Evolutionary conservation across 2,113 vertebrate species (phyloP).

Genomic region (Mesocricetus auratus): DNA sequence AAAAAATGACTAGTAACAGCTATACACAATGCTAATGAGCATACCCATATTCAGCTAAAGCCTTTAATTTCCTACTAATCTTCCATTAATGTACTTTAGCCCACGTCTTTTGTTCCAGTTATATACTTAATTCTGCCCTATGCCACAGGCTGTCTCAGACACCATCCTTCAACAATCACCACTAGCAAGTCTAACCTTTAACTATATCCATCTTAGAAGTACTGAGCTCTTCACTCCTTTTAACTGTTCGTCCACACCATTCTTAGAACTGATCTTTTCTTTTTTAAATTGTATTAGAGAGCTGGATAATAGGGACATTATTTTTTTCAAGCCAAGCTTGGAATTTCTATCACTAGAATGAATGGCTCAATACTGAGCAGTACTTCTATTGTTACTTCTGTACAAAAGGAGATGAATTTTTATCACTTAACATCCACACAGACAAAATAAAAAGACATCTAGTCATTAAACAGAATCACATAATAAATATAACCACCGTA

Average conservation of each 20-base stretch:
- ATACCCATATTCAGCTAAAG: not conserved
- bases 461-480: conserved; percentile 22
- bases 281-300: not conserved
- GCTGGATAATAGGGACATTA: not conserved
- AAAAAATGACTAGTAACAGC: not conserved
- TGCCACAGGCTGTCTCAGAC: not conserved
- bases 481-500: not conserved
- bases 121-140: conserved; percentile 2
- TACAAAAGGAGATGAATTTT: conserved; percentile 1
- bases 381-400: not conserved
- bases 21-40: not conserved
- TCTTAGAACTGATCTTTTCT: conserved; percentile 8
- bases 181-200: not conserved
- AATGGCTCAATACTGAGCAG: not conserved
- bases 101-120: not conserved
- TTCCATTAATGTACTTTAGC: not conserved
- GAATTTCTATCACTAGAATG: conserved; percentile 26
- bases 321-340: conserved; percentile 42
- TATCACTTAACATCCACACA: conserved; percentile 7
- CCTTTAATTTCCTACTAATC: not conserved
- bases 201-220: not conserved
- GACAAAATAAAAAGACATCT: conserved; percentile 44
- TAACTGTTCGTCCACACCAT: not conserved
- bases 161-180: not conserved
- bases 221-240: not conserved